A percentile compares a stretch with the other conserved stretches of the same genome.
These are phyloP conservation scores for Leucozona laternaria DNA, from an alignment of 2,888 invertebrate genomes.

Conservation along the genomic window DNA sequence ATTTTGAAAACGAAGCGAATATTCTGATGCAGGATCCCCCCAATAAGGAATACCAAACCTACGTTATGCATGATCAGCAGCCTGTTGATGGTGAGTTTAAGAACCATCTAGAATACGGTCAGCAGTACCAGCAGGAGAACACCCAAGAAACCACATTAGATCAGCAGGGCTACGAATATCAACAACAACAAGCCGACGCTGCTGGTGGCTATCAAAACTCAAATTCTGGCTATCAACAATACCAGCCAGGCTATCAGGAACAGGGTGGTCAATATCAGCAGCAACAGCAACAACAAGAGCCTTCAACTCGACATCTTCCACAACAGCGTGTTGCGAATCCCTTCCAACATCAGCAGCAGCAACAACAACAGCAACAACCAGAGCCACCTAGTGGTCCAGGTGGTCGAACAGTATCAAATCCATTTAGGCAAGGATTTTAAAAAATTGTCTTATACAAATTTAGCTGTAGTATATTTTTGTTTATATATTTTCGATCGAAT, in stretches of 20 bases:
- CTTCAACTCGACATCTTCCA: slow-evolving; percentile 84
- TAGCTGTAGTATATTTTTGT: slow-evolving; percentile 82
- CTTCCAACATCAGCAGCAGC: slow-evolving; percentile 87
- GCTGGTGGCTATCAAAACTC: slow-evolving; percentile 81
- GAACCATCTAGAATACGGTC: slow-evolving; percentile 91
- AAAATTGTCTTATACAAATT: slow-evolving; percentile 84
- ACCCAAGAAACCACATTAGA: slow-evolving; percentile 88
- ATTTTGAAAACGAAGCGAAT: slow-evolving; percentile 96
- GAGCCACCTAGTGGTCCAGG: slow-evolving; percentile 81
- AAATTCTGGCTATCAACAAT: slow-evolving; percentile 83
- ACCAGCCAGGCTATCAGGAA: slow-evolving; percentile 84
- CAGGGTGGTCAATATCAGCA: slow-evolving; percentile 83
- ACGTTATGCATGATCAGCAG: slow-evolving; percentile 94
- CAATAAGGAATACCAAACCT: slow-evolving; percentile 96
- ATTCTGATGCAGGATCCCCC: slow-evolving; percentile 96
- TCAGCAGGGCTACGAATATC: slow-evolving; percentile 84
- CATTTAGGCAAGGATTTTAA: slow-evolving; percentile 93
- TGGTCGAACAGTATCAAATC: slow-evolving; percentile 86
- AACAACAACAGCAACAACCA: slow-evolving; percentile 82
- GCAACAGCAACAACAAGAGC: slow-evolving; percentile 77
- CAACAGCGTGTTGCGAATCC: slow-evolving; percentile 87
- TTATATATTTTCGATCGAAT: slow-evolving; percentile 79
- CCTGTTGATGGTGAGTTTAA: slow-evolving; percentile 91
- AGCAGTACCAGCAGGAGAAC: slow-evolving; percentile 84
- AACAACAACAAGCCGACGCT: slow-evolving; percentile 81